Percentiles rank a stretch among this genome's conserved stretches.
These are phyloP conservation scores for Podargus strigoides DNA, from an alignment of 2,797 vertebrate genomes.

Conservation along the genomic window DNA sequence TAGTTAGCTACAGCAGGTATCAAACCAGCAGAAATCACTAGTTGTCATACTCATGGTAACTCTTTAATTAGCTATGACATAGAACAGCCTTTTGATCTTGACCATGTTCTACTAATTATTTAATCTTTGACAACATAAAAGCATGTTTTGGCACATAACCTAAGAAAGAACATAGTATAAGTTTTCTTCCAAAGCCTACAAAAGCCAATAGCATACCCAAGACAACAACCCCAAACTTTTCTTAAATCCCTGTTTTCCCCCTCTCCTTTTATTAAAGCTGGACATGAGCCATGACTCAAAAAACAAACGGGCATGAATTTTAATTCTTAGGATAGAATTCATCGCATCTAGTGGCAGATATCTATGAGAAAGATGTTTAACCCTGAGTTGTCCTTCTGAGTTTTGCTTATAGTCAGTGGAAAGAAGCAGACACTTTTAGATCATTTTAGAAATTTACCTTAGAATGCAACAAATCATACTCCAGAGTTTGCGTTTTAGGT, in stretches of 20 bases:
- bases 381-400: not conserved
- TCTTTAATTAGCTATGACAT: slow-evolving; percentile 65
- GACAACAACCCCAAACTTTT: not conserved
- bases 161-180: not conserved
- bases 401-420: not conserved
- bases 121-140: slow-evolving; percentile 66
- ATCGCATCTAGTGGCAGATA: not conserved
- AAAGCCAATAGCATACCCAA: not conserved
- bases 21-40: slow-evolving; percentile 16
- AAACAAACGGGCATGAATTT: not conserved
- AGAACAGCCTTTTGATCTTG: slow-evolving; percentile 69
- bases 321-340: not conserved
- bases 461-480: not conserved
- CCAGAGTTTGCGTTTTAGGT: not conserved
- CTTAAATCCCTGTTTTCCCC: not conserved
- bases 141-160: slow-evolving; percentile 36
- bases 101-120: slow-evolving; percentile 71
- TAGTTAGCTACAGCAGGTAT: slow-evolving; percentile 34
- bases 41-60: slow-evolving; percentile 34
- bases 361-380: not conserved
- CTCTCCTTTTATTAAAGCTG: not conserved
- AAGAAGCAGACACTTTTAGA: not conserved
- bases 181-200: slow-evolving; percentile 38
- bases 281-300: not conserved
- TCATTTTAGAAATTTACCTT: not conserved